Conservation (phyloP, 1,140 invertebrate genomes). For the Leptinotarsa undecemlineata region DNA sequence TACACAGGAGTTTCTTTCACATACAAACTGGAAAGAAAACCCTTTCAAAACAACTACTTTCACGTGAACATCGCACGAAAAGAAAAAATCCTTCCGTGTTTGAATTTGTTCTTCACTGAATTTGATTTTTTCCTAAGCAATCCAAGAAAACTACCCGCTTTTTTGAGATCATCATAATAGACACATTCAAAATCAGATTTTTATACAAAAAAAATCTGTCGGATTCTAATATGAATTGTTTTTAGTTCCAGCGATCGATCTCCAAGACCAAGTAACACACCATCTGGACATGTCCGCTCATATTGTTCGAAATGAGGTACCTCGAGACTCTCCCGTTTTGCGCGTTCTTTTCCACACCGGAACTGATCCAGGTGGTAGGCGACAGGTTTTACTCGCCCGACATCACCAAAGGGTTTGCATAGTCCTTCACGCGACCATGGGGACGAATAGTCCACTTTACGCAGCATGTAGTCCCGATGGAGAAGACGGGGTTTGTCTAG, state of each 20-base stretch:
- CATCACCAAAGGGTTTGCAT: conserved; percentile 72
- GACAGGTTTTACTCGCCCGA: conserved; percentile 58
- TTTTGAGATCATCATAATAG: too few species aligned
- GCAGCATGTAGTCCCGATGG: conserved; percentile 86
- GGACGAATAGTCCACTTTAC: conserved; percentile 63
- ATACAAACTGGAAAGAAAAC: too few species aligned
- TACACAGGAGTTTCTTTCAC: too few species aligned
- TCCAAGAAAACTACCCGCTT: too few species aligned
- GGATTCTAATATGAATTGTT: not conserved
- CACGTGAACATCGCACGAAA: too few species aligned
- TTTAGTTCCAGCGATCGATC: conserved; percentile 58
- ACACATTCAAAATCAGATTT: too few species aligned
- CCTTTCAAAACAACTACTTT: too few species aligned
- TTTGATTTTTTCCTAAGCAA: too few species aligned
- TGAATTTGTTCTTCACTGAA: too few species aligned
- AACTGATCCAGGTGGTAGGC: conserved; percentile 69
- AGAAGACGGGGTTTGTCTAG: conserved; percentile 86
- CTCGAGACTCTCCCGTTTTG: conserved; percentile 83
- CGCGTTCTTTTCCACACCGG: conserved; percentile 88
- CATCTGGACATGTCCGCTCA: conserved; percentile 88
- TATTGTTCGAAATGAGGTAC: conserved; percentile 80
- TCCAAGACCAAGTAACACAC: conserved; percentile 71
- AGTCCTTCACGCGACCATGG: conserved; percentile 71
- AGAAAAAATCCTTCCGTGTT: too few species aligned
- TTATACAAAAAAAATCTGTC: too few species aligned